Base-by-base conservation (phyloP, 2,888 invertebrate genomes). In the Malthinus flaveolus region DNA sequence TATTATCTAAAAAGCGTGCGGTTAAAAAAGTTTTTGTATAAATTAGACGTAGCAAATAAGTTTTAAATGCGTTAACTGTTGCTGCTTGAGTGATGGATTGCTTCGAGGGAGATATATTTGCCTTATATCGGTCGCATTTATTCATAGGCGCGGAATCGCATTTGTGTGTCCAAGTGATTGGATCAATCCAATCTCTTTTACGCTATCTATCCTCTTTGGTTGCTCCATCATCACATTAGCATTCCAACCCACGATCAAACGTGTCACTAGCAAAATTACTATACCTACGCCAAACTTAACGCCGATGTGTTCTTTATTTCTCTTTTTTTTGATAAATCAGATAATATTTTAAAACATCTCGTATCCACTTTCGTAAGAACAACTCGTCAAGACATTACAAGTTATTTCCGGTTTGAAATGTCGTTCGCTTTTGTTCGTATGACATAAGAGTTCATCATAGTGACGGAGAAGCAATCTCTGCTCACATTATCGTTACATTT, bases 141-240 rank as follows among this genome's bases (percentile, higher is more conserved):
- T 71, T 72, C 72, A 73, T 71, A 68, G 70, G 57, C 68, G 69
- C 69, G 69, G 64, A 70, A 69, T 69, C 67, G 68, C 68, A 66
- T 68, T 68, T 70, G 66, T 70, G 67, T 69, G 72, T 71, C 72
- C 70, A 70, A 71, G 69, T 70, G 73, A 72, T 73, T 71, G 69
- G 70, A 71, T 72, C 72, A 70, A 72, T 73, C 66, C 71, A 71
- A 73, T 72, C 73, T 69, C 68, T 63, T 66, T 62, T 60, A 59
- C 67, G 66, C 65, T 67, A 68, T 69, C 66, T 67, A 59, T 61
- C 50, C 59, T 58, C 62, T 62, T 60, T 61, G 57, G 59, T 55
- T 48, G 63, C 61, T 57, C 59, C 65, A 67, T 69, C 66, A 64
- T 59, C 62, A 54, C 64, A 71, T 71, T 69, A 71, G 68, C 67